Evolutionary conservation across 2,113 vertebrate species (phyloP).

Genomic region (Cyanoderma ruficeps): DNA sequence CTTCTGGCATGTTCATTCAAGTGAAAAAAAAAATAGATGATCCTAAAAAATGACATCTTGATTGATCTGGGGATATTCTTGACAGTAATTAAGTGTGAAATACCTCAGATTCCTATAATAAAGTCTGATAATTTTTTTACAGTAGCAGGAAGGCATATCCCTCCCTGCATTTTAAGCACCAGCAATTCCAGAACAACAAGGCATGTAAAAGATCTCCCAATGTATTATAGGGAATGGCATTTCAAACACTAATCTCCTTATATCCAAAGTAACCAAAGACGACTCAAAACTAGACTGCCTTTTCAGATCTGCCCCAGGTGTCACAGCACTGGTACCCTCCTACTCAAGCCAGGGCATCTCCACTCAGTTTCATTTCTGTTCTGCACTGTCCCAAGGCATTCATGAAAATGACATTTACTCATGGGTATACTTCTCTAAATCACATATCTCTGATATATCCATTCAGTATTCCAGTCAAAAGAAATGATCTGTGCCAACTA

Average conservation of each 20-base stretch:
- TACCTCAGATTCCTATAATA: not conserved
- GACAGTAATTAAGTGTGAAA: slow-evolving; percentile 2
- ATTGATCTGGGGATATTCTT: not conserved
- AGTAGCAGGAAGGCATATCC: not conserved
- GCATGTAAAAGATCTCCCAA: not conserved
- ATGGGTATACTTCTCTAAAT: not conserved
- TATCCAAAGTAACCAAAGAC: not conserved
- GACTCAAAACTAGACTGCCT: not conserved
- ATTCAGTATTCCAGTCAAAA: not conserved
- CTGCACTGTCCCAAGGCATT: not conserved
- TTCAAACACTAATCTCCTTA: not conserved
- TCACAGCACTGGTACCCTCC: not conserved
- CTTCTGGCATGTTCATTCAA: not conserved
- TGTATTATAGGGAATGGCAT: not conserved
- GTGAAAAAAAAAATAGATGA: not conserved
- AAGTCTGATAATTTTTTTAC: not conserved
- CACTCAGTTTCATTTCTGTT: not conserved
- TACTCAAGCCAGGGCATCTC: not conserved
- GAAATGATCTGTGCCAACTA: not conserved
- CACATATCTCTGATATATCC: not conserved
- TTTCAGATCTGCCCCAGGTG: not conserved
- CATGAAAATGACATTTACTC: not conserved
- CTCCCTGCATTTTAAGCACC: not conserved
- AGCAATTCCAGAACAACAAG: not conserved
- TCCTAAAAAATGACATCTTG: not conserved